phyloP scores from a whole-genome alignment of 1,140 invertebrate genomes.

The Zaprionus nigranus region DNA sequence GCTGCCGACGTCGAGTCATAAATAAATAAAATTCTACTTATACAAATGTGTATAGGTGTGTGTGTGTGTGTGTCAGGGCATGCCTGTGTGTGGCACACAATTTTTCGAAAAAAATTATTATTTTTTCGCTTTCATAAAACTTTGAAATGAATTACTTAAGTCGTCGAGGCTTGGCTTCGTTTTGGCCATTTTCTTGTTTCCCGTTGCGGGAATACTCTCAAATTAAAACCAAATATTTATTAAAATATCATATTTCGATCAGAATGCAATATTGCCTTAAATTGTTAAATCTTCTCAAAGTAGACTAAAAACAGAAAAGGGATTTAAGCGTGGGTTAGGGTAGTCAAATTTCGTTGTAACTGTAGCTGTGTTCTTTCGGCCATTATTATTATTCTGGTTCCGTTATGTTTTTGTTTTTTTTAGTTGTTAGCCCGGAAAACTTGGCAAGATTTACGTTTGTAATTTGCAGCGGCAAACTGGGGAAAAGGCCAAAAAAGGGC shows the following conservation, averaged over 20 bases:
- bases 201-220: neutral
- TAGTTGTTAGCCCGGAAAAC: slow-evolving; percentile 34
- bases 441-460: slow-evolving; percentile 70
- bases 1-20: slow-evolving; percentile 54
- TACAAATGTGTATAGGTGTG: slow-evolving; percentile 34
- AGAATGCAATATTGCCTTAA: neutral
- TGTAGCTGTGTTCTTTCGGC: neutral
- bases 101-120: slow-evolving; percentile 27
- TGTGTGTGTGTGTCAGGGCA: slow-evolving; percentile 37
- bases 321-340: slow-evolving; percentile 19
- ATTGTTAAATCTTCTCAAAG: neutral
- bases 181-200: neutral
- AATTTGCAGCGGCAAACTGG: slow-evolving; percentile 54
- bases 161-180: slow-evolving; percentile 38
- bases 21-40: slow-evolving; percentile 77
- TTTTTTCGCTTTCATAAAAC: slow-evolving; percentile 53
- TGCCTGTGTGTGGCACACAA: slow-evolving; percentile 44
- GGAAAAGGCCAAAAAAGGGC: slow-evolving; percentile 32
- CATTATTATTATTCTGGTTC: slow-evolving; percentile 22
- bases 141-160: slow-evolving; percentile 73
- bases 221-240: neutral
- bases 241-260: neutral
- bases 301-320: neutral
- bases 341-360: slow-evolving; percentile 31
- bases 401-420: slow-evolving; percentile 17